Conservation (phyloP, 1,140 invertebrate species). For the Rhynchophorus ferrugineus region DNA sequence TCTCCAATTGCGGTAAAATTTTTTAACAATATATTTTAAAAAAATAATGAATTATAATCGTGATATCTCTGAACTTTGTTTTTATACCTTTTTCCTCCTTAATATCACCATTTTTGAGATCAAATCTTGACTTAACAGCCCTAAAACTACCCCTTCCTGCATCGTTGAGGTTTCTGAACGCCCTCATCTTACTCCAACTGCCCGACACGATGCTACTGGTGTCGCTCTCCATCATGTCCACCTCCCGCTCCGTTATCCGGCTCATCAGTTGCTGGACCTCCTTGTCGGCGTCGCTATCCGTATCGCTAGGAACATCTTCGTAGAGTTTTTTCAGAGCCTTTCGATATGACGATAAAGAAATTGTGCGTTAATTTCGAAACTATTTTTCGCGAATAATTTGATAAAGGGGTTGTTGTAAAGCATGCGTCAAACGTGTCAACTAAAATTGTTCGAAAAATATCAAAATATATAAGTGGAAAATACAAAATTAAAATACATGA, state of each 20-base stretch:
- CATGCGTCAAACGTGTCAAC: too few relatives aligned
- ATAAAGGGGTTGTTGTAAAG: too few relatives aligned
- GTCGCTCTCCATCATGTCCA: constrained; percentile 19
- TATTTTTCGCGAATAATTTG: constrained; percentile 3
- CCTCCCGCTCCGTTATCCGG: constrained; percentile 13
- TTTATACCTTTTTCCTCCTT: constrained; percentile 38
- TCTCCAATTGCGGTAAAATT: too few relatives aligned
- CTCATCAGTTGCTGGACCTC: constrained; percentile 42
- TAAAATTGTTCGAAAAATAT: too few relatives aligned
- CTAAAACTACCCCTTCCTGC: constrained; percentile 13
- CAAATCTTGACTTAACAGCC: constrained; percentile 14
- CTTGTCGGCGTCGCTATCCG: constrained; percentile 41
- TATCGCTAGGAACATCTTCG: constrained; percentile 37
- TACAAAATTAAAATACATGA: too few relatives aligned
- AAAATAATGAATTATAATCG: too few relatives aligned
- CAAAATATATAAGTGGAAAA: too few relatives aligned
- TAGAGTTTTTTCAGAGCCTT: constrained; percentile 40
- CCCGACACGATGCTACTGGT: constrained; percentile 36
- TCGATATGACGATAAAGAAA: constrained; percentile 2
- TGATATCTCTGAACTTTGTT: too few relatives aligned
- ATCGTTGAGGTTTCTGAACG: constrained; percentile 32
- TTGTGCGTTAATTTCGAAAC: constrained; percentile 2
- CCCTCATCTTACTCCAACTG: constrained; percentile 40
- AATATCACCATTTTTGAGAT: constrained; percentile 25
- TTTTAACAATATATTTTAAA: too few relatives aligned